phyloP scores from a whole-genome alignment of 2,888 invertebrate genomes.

The Spodoptera littoralis region DNA sequence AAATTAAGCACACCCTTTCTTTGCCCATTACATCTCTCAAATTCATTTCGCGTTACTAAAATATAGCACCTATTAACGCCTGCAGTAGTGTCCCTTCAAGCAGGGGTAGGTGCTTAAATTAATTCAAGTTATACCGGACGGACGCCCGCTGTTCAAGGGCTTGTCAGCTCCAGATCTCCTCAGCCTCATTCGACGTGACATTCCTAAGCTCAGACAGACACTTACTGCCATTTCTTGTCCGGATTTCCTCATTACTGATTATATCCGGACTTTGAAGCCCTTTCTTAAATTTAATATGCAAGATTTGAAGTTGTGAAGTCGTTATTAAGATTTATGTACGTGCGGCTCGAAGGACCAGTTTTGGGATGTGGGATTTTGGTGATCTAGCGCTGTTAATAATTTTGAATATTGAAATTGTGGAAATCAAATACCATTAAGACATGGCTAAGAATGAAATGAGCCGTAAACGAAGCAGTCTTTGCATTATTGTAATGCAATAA shows the following conservation, averaged over 20 bases:
- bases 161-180: conserved; percentile 50
- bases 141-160: conserved; percentile 44
- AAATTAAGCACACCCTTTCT: too few relatives aligned
- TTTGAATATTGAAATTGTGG: too few relatives aligned
- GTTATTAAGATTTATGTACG: conserved; percentile 36
- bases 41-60: conserved; percentile 11
- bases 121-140: conserved; percentile 51
- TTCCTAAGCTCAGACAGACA: conserved; percentile 30
- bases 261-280: conserved; percentile 42
- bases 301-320: conserved; percentile 45
- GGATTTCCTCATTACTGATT: conserved; percentile 57
- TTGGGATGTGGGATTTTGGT: conserved; percentile 10
- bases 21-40: not conserved
- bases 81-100: conserved; percentile 35
- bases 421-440: too few relatives aligned
- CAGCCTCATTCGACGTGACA: conserved; percentile 47
- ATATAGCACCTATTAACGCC: conserved; percentile 20
- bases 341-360: conserved; percentile 12
- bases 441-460: too few relatives aligned
- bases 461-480: too few relatives aligned
- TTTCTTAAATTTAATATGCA: conserved; percentile 45
- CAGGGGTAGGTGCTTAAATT: conserved; percentile 49
- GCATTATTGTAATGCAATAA: too few relatives aligned
- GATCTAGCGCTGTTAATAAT: too few relatives aligned
- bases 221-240: conserved; percentile 41